Conservation (phyloP, 1,140 invertebrate species). For the Coboldia fuscipes region DNA sequence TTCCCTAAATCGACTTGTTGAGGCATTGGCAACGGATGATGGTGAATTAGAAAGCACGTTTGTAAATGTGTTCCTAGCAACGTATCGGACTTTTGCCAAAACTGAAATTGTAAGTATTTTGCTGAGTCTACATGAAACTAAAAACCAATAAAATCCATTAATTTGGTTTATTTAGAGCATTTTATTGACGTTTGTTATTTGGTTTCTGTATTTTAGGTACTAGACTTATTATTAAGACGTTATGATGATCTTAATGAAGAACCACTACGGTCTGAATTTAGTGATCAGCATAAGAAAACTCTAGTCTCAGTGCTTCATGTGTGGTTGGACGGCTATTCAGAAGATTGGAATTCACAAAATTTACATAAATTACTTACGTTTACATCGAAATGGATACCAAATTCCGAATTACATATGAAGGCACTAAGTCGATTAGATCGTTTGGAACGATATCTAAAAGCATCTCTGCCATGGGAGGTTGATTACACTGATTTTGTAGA, state of each 20-base stretch:
- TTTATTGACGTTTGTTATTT: conserved; percentile 54
- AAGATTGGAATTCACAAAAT: conserved; percentile 86
- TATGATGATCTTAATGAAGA: conserved; percentile 40
- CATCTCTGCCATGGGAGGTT: conserved; percentile 8
- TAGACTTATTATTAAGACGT: conserved; percentile 57
- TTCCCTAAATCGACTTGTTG: conserved; percentile 80
- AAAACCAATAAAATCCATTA: no score
- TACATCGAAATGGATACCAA: conserved; percentile 55
- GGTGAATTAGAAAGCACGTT: conserved; percentile 94
- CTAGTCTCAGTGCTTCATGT: conserved; percentile 76
- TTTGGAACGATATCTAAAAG: conserved; percentile 12
- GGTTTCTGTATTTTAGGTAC: no score
- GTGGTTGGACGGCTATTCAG: conserved; percentile 91
- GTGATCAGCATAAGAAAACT: conserved; percentile 38
- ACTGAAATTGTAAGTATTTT: no score
- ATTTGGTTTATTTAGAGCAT: neutral
- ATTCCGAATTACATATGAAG: conserved; percentile 62
- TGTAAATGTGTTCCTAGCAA: conserved; percentile 80
- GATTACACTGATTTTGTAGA: conserved; percentile 15
- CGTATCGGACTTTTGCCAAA: conserved; percentile 20
- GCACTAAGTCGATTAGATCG: conserved; percentile 26
- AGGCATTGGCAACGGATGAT: conserved; percentile 77
- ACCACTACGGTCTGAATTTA: conserved; percentile 5
- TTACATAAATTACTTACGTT: conserved; percentile 66
- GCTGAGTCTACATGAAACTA: no score